Percentiles rank a stretch among this genome's conserved stretches.
These are phyloP conservation scores for Enteromius mattozi DNA, from an alignment of 2,797 vertebrate species.

Conservation along the genomic window DNA sequence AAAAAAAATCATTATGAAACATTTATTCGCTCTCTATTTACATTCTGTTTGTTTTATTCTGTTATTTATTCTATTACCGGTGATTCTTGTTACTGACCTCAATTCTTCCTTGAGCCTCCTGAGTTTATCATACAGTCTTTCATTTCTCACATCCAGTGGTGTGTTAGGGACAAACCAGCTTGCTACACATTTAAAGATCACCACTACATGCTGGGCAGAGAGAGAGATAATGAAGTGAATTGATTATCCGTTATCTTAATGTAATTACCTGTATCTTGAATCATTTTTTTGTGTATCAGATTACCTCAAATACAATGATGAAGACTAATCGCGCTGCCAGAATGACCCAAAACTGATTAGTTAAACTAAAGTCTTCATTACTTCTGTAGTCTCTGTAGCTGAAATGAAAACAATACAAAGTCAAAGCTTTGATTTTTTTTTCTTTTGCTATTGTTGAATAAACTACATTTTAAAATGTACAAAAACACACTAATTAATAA, in stretches of 20 bases:
- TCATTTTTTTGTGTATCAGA: background rate
- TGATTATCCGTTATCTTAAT: background rate
- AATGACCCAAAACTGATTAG: slow-evolving; percentile 90
- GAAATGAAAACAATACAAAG: slow-evolving; percentile 22
- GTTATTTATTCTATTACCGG: background rate
- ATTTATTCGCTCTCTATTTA: background rate
- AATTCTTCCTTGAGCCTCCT: slow-evolving; percentile 73
- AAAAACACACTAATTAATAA: background rate
- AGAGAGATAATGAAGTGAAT: background rate
- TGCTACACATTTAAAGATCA: slow-evolving; percentile 88
- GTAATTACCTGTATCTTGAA: background rate
- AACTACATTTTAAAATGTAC: background rate
- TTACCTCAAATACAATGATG: slow-evolving; percentile 92
- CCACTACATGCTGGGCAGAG: slow-evolving; percentile 85
- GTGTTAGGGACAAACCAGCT: slow-evolving; percentile 91
- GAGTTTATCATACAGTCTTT: slow-evolving; percentile 78
- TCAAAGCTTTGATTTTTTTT: background rate
- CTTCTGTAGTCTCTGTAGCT: slow-evolving; percentile 87
- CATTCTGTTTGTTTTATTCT: background rate
- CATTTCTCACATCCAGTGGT: slow-evolving; percentile 86
- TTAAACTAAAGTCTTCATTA: slow-evolving; percentile 78
- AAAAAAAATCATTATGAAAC: too few relatives aligned
- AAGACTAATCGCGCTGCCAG: slow-evolving; percentile 89
- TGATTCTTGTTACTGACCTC: slow-evolving; percentile 64
- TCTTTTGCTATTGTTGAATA: background rate